Evolutionary conservation across 1,140 invertebrate genomes (phyloP), one percentile per base, ranked within the genome.

Genomic region (Adoxophyes honmai): DNA sequence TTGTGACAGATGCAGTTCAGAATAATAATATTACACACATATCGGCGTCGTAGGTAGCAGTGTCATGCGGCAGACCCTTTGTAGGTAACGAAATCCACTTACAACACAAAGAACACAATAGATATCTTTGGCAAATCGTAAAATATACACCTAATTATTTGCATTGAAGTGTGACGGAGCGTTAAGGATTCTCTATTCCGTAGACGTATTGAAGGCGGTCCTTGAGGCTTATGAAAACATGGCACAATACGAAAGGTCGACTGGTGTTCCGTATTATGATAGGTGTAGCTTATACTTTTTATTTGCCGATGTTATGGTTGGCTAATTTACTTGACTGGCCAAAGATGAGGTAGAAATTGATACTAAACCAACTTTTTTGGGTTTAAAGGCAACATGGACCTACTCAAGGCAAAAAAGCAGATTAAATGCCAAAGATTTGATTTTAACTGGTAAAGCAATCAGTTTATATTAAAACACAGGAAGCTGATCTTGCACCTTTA

Each of bases 71-170:
- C 73, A 33, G 37, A 52, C 34, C 70, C 72, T 79, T 86, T 86
- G 77, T 78, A 70, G 71, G 54, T 38, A 64, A 66, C 70, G 60
- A 71, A 81, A 88, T 88, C 86, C 83, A 88, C 86, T 88, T 88
- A 88, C 66, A 75, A 52, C 57, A 88, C 64, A 88, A 88, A 74
- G 78, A 70, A 37, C 62, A 86, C 81, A 86, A 86, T 70, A 11
- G 77, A 63, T 58, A 84, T 83, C 78, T 86, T 84, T 86, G 81
- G 80, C 81, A 86, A 86, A 86, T 88, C 82, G 83, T 88, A 86
- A 83, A 78, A 79, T 86, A 85, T 84, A 88, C 81, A 81, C 79
- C 69, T 84, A 86, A 86, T 86, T 86, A 86, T 86, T 74, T 67
- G 73, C 64, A 81, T 88, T 82, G 68, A 72, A 65, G 73, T 75